Percentiles rank a stretch among this genome's conserved stretches.
Evolutionary conservation across 2,888 invertebrate species (phyloP).

Genomic region (Synergus itoensis): DNA sequence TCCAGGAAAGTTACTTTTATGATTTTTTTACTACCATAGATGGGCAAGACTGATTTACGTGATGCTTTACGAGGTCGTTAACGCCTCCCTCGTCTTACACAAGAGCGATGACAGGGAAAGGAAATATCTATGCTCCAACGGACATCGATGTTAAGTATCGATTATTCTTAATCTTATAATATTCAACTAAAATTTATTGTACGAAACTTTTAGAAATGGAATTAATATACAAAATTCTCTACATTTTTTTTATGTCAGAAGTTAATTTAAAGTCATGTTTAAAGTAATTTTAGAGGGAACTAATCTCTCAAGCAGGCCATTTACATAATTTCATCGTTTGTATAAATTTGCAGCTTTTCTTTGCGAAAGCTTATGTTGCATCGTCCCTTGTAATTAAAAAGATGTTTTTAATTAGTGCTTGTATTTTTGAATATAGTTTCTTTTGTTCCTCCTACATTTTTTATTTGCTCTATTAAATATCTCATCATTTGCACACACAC

Average conservation of each 20-base stretch:
- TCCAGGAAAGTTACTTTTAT: slow-evolving; percentile 30
- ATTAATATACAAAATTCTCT: neutral
- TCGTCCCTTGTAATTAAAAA: slow-evolving; percentile 15
- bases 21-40: slow-evolving; percentile 45
- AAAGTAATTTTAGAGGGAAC: neutral
- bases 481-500: neutral
- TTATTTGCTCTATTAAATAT: slow-evolving; percentile 14
- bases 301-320: neutral
- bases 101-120: slow-evolving; percentile 1
- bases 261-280: neutral
- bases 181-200: neutral
- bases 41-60: slow-evolving; percentile 44
- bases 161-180: neutral
- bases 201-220: neutral
- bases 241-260: neutral
- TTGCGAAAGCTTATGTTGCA: slow-evolving; percentile 6
- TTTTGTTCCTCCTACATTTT: neutral
- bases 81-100: slow-evolving; percentile 43
- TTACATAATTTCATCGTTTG: neutral
- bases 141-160: slow-evolving; percentile 23
- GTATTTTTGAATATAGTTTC: neutral
- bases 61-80: slow-evolving; percentile 55
- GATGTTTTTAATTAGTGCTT: slow-evolving; percentile 17
- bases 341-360: slow-evolving; percentile 11
- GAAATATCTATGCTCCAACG: slow-evolving; percentile 15